phyloP scores from a whole-genome alignment of 2,888 invertebrate species.

The Plagodis dolabraria region DNA sequence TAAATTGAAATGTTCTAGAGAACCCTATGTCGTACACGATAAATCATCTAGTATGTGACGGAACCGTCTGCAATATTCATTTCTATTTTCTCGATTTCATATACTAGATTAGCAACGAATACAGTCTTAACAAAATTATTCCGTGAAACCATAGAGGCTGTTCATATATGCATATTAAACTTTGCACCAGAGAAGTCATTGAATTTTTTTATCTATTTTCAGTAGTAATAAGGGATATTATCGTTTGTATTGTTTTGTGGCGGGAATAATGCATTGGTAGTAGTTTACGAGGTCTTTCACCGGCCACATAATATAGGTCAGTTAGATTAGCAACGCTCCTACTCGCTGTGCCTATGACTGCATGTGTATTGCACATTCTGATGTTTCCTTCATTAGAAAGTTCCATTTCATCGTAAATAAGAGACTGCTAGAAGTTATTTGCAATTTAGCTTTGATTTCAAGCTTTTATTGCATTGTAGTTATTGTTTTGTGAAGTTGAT shows the following conservation, averaged over 20 bases:
- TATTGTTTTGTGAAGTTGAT: too few relatives aligned
- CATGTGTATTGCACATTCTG: constrained; percentile 19
- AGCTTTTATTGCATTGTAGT: too few relatives aligned
- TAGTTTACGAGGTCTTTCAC: constrained; percentile 84
- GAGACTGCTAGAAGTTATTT: constrained; percentile 3
- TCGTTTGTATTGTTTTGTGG: constrained; percentile 69
- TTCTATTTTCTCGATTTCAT: constrained; percentile 62
- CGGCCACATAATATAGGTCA: constrained; percentile 80
- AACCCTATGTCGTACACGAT: too few relatives aligned
- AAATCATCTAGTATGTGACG: not conserved
- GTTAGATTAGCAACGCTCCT: constrained; percentile 79
- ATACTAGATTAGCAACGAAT: constrained; percentile 69
- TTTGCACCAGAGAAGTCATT: constrained; percentile 40
- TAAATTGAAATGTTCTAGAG: too few relatives aligned
- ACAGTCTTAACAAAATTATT: constrained; percentile 72
- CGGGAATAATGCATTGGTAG: constrained; percentile 78
- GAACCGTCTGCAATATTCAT: constrained; percentile 35
- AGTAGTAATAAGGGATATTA: constrained; percentile 57
- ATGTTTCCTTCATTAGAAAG: constrained; percentile 13
- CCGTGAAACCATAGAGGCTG: constrained; percentile 59
- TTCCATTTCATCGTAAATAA: constrained; percentile 7
- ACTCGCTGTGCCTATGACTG: constrained; percentile 37
- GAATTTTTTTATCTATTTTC: constrained; percentile 56
- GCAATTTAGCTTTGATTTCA: constrained; percentile 1
- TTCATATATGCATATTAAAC: constrained; percentile 44